Conservation (phyloP, 2,888 invertebrate species). For the Leucophenga maculata region DNA sequence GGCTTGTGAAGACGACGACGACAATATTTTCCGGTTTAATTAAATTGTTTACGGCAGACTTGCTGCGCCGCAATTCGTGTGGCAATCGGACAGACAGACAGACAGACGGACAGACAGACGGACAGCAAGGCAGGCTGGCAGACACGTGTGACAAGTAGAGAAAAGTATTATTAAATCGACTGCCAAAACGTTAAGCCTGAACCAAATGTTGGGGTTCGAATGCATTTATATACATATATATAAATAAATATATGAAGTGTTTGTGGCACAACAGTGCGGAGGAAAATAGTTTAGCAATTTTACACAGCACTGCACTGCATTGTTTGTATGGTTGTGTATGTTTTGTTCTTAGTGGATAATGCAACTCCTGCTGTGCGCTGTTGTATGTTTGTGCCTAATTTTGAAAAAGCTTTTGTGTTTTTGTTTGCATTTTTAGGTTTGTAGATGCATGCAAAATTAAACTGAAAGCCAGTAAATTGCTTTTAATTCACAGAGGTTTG, state of each 20-base stretch:
- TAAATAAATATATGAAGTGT: neutral
- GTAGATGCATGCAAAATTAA: slow-evolving; percentile 9
- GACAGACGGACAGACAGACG: neutral
- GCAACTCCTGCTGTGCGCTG: neutral
- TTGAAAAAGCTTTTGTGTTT: slow-evolving; percentile 1
- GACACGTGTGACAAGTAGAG: neutral
- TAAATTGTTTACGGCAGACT: slow-evolving; percentile 58
- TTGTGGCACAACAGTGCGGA: neutral
- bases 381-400: slow-evolving; percentile 16
- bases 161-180: too few relatives aligned
- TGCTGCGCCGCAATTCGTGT: slow-evolving; percentile 40
- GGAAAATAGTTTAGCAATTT: neutral
- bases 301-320: neutral
- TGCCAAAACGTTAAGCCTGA: slow-evolving; percentile 18
- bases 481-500: slow-evolving; percentile 26
- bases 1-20: slow-evolving; percentile 21
- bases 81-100: neutral
- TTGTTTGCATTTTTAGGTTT: neutral
- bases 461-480: neutral
- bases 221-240: neutral
- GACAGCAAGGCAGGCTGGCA: neutral
- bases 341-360: neutral
- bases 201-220: neutral
- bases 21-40: slow-evolving; percentile 60
- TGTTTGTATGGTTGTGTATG: neutral